These are phyloP conservation scores for Gryllus bimaculatus DNA, from an alignment of 1,140 invertebrate species.

Conservation along the genomic window DNA sequence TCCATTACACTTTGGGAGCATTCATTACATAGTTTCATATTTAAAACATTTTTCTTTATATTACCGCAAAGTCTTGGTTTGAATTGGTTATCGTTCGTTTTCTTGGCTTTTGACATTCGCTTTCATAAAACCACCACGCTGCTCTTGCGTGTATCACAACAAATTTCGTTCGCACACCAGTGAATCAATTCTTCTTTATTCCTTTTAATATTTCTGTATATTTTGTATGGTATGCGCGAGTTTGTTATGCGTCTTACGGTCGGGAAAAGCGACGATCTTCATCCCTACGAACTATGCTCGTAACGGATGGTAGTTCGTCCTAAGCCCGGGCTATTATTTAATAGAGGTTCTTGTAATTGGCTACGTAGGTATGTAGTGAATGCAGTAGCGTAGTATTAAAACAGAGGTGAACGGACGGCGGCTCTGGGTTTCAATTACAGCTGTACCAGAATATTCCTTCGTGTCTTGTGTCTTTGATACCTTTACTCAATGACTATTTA, in stretches of 20 bases:
- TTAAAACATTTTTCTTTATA: too few relatives aligned
- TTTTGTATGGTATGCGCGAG: not conserved
- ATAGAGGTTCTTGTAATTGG: not conserved
- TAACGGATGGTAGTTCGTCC: not conserved
- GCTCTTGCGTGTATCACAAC: not conserved
- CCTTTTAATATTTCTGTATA: not conserved
- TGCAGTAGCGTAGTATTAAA: not conserved
- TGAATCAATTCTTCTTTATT: not conserved
- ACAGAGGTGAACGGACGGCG: too few relatives aligned
- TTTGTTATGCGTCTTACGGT: too few relatives aligned
- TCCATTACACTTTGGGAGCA: too few relatives aligned
- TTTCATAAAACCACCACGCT: not conserved
- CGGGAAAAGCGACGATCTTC: not conserved
- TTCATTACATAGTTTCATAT: too few relatives aligned
- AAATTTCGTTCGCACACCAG: not conserved
- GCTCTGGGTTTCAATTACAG: too few relatives aligned
- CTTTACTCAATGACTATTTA: too few relatives aligned
- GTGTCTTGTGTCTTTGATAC: too few relatives aligned
- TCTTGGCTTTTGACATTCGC: not conserved
- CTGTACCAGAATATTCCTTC: too few relatives aligned
- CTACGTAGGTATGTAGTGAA: not conserved
- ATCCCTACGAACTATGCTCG: not conserved
- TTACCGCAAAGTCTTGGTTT: too few relatives aligned
- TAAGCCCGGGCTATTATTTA: not conserved
- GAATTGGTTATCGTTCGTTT: not conserved